A percentile compares a stretch with the other conserved stretches of the same genome.
These are phyloP conservation scores for Geococcyx californianus DNA, from an alignment of 2,113 vertebrate genomes.

Conservation along the genomic window DNA sequence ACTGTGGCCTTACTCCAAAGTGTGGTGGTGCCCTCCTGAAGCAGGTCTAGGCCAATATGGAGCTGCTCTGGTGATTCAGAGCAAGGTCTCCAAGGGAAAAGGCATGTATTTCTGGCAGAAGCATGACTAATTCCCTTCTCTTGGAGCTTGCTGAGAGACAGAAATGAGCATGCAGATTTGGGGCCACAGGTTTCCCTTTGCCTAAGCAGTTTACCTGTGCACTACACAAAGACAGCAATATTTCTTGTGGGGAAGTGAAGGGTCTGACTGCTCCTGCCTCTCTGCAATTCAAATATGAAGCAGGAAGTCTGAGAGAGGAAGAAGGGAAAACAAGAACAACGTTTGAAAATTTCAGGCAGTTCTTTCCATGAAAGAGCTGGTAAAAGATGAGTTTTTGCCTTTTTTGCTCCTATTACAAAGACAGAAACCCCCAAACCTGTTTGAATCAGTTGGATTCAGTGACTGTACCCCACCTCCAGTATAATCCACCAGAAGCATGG, in stretches of 20 bases:
- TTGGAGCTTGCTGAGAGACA: not conserved
- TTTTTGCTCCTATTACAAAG: not conserved
- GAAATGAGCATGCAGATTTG: not conserved
- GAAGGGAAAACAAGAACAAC: not conserved
- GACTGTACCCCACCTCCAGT: not conserved
- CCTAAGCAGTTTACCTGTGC: not conserved
- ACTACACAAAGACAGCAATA: not conserved
- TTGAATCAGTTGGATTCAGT: not conserved
- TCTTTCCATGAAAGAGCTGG: not conserved
- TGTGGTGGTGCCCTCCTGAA: not conserved
- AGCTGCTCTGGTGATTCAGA: not conserved
- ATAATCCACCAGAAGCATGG: not conserved
- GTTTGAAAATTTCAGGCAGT: not conserved
- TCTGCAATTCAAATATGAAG: not conserved
- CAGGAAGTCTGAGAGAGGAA: not conserved
- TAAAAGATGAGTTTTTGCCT: not conserved
- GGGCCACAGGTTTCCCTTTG: not conserved
- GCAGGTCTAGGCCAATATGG: not conserved
- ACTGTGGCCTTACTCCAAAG: not conserved
- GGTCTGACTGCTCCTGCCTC: fast-evolving
- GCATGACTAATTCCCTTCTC: not conserved
- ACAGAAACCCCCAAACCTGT: not conserved
- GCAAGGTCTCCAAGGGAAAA: not conserved
- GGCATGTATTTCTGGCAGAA: not conserved
- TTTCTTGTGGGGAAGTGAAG: not conserved